Evolutionary conservation across 2,888 invertebrate species (phyloP).

Genomic region (Phyllotreta cruciferae): DNA sequence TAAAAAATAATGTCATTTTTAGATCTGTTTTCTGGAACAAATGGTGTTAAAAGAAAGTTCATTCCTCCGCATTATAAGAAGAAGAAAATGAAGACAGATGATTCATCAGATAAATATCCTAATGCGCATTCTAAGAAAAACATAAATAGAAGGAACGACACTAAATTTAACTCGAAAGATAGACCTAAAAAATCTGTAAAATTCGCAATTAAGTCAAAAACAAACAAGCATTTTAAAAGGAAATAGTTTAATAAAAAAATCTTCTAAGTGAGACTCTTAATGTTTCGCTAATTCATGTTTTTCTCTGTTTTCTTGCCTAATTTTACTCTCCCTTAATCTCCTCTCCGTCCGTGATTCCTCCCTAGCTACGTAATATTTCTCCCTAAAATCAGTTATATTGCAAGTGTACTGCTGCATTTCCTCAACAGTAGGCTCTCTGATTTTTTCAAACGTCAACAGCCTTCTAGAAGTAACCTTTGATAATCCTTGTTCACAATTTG

Average conservation of each 20-base stretch:
- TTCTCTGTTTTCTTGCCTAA: constrained; percentile 52
- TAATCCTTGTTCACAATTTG: constrained; percentile 89
- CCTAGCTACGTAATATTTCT: constrained; percentile 75
- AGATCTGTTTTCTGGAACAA: constrained; percentile 49
- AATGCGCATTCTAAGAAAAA: constrained; percentile 32
- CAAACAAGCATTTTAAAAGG: constrained; percentile 16
- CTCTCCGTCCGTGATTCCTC: constrained; percentile 72
- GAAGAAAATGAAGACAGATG: constrained; percentile 47
- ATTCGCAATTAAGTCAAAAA: constrained; percentile 16
- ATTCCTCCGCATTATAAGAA: constrained; percentile 42
- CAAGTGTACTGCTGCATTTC: constrained; percentile 52
- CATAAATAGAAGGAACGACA: constrained; percentile 46
- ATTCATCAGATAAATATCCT: constrained; percentile 22
- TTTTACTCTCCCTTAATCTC: constrained; percentile 58
- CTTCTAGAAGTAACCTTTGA: constrained; percentile 81
- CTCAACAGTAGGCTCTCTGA: constrained; percentile 63
- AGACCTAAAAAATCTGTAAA: constrained; percentile 53
- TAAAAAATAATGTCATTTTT: constrained; percentile 28
- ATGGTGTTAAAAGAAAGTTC: constrained; percentile 40
- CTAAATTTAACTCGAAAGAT: constrained; percentile 48
- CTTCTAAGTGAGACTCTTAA: constrained; percentile 8
- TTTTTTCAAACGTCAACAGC: constrained; percentile 86
- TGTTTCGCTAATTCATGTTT: constrained; percentile 38
- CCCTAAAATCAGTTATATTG: constrained; percentile 63
- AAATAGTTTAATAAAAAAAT: constrained; percentile 16